These are phyloP conservation scores for Caretta caretta DNA, from an alignment of 2,113 vertebrate species.

Conservation along the genomic window DNA sequence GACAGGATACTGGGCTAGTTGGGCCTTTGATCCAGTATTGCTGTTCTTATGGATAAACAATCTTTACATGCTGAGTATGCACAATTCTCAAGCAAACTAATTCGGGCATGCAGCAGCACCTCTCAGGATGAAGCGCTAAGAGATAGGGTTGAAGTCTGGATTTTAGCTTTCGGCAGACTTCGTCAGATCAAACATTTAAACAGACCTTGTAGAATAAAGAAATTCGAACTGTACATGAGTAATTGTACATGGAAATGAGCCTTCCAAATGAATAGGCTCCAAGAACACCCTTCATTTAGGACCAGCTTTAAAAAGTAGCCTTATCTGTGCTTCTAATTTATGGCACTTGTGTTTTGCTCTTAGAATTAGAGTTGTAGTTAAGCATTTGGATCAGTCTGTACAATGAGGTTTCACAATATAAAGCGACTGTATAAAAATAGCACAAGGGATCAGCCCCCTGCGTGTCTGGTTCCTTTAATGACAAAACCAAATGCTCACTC, in stretches of 20 bases:
- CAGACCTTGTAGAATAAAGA: not conserved
- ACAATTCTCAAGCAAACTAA: not conserved
- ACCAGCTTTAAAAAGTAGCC: not conserved
- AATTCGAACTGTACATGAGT: not conserved
- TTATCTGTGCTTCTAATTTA: not conserved
- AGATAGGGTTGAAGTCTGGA: not conserved
- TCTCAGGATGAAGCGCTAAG: not conserved
- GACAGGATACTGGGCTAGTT: no score
- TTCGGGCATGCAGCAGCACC: not conserved
- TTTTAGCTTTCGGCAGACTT: not conserved
- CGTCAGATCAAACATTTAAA: not conserved
- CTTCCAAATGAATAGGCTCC: not conserved
- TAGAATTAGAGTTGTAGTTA: not conserved
- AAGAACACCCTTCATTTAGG: not conserved
- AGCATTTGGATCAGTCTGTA: not conserved
- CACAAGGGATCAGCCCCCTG: conserved; percentile 35
- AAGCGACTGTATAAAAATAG: conserved; percentile 56
- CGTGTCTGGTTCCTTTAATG: not conserved
- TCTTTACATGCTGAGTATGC: not conserved
- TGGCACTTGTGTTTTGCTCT: not conserved
- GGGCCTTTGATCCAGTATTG: no score
- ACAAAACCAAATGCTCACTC: not conserved
- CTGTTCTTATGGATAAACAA: not conserved
- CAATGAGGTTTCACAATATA: accelerated
- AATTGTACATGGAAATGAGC: no score